Evolutionary conservation across 2,888 invertebrate genomes (phyloP).

Genomic region (Coelopa pilipes): DNA sequence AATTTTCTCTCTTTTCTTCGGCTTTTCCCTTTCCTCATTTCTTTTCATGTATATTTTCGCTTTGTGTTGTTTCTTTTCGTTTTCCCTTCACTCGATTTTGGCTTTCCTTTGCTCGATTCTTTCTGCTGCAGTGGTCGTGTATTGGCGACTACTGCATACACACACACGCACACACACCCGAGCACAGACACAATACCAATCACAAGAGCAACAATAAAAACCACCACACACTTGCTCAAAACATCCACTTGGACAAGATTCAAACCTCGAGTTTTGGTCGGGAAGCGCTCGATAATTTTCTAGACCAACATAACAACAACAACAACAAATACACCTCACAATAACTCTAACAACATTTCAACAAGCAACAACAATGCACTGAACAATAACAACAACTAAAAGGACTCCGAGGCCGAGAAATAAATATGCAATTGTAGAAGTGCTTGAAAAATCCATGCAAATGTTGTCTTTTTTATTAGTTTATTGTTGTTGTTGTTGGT

Average conservation of each 20-base stretch:
- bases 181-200: too few species aligned
- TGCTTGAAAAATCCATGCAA: background rate
- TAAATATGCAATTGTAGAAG: slow-evolving; percentile 8
- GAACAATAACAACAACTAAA: background rate
- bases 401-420: background rate
- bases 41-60: slow-evolving; percentile 1
- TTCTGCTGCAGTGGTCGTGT: background rate
- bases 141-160: background rate
- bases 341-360: background rate
- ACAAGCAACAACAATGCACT: too few species aligned
- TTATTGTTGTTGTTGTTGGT: background rate
- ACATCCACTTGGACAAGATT: background rate
- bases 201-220: background rate
- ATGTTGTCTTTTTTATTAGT: slow-evolving; percentile 7
- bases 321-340: too few species aligned
- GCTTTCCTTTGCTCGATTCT: background rate
- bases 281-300: too few species aligned
- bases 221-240: background rate
- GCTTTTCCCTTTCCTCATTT: background rate
- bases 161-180: background rate
- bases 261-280: too few species aligned
- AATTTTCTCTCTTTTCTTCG: slow-evolving; percentile 10
- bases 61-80: background rate
- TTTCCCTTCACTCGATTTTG: background rate
- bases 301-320: background rate